Base-by-base conservation (phyloP, 2,888 invertebrate species). In the Euplagia quadripunctaria region DNA sequence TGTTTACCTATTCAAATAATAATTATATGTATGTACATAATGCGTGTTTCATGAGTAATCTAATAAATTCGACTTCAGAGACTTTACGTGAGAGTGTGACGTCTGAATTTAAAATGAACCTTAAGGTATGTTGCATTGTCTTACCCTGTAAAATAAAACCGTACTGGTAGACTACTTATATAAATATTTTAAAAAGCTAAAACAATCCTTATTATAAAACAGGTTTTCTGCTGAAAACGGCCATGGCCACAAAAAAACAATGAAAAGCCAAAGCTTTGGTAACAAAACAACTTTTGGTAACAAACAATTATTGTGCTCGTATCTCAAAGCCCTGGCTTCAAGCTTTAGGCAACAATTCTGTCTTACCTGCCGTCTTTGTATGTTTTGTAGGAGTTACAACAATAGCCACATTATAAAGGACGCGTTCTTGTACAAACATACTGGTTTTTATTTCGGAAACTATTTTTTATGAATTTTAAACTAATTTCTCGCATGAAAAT, bases 341-440 rank as follows among this genome's bases (percentile, higher is more conserved):
- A 68, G 69, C 75, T 77, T 71, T 72, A 46, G 72, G 49, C 72
- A 82, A 80, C 81, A 76, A 80, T 78, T 74, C 69, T 67, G 72
- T 77, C 75, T 78, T 84, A 82, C 84, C 82, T 82, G 82, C 46
- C 61, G 75, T 79, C 81, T 78, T 82, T 82, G 82, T 80, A 69
- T 75, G 78, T 71, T 76, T 82, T 84, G 76, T 78, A 72, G 58
- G 69, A 70, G 61, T 67, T 63, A 75, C 64, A 73, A 82, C 81
- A 82, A 84, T 84, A 61, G 4, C 43, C 68, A 75, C 72, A 78
- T 80, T 82, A 73, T 74, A 64, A 64, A 73, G 49, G 68, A 75
- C 78, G 73, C 70, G 75, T 76, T 84, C 67, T 78, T 82, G 64
- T 71, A 76, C 80, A 69, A 74, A 75, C 65, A 70, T 76, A 73